Conservation (phyloP, 2,888 invertebrate genomes). For the Hyposoter dolosus region DNA sequence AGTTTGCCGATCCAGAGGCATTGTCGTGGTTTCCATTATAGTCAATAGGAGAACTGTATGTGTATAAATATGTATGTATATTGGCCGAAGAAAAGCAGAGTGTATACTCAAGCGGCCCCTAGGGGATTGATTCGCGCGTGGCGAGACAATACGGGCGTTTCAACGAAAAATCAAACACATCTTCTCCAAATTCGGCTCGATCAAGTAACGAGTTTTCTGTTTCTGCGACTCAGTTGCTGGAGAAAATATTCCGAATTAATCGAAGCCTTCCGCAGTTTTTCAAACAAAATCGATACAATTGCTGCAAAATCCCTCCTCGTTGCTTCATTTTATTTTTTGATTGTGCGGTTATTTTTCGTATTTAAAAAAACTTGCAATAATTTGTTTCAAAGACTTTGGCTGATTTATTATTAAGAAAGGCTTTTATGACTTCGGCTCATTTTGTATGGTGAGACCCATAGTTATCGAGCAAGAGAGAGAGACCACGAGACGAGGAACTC, state of each 20-base stretch:
- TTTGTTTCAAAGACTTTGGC: too few species aligned
- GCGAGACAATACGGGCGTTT: constrained; percentile 31
- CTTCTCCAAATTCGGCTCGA: background rate
- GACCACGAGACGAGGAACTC: constrained; percentile 41
- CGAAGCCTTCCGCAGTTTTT: background rate
- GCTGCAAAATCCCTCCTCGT: background rate
- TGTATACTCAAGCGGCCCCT: constrained; percentile 72
- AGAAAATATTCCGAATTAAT: background rate
- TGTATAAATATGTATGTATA: constrained; percentile 44
- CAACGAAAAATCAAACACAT: background rate
- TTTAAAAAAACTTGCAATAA: too few species aligned
- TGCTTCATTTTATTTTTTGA: background rate
- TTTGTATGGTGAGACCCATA: background rate
- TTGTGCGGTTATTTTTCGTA: background rate
- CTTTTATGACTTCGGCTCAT: too few species aligned
- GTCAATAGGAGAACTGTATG: constrained; percentile 30
- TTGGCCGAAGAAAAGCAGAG: constrained; percentile 37
- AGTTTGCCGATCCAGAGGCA: constrained; percentile 35
- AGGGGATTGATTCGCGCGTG: constrained; percentile 75
- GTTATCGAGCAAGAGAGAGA: constrained; percentile 21
- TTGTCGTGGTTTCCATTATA: constrained; percentile 58
- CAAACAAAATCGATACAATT: background rate
- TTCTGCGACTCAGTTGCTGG: background rate
- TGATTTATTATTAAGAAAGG: too few species aligned
- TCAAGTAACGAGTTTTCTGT: background rate